phyloP scores from a whole-genome alignment of 1,140 invertebrate species.

The Phortica variegata region DNA sequence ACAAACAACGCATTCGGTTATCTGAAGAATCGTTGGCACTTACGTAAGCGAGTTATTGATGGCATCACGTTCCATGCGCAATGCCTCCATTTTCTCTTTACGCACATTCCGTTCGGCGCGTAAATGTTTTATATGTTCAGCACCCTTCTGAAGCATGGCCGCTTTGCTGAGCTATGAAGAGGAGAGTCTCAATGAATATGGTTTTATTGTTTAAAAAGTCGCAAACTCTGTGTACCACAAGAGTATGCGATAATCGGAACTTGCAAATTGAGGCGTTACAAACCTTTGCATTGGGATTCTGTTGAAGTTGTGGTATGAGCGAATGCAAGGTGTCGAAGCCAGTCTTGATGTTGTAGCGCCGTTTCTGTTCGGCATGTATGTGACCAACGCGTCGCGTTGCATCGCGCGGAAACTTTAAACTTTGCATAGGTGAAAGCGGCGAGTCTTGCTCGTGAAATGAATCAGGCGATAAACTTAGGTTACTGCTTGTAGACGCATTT shows the following conservation, averaged over 20 bases:
- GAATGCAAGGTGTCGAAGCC: constrained; percentile 93
- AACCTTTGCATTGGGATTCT: constrained; percentile 89
- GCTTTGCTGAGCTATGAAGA: constrained; percentile 94
- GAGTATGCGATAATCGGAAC: neutral
- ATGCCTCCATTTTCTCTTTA: constrained; percentile 85
- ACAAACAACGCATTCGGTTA: too few relatives aligned
- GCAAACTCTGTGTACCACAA: too few relatives aligned
- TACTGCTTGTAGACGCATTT: constrained; percentile 15
- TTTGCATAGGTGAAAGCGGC: constrained; percentile 58
- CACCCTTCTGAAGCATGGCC: constrained; percentile 94
- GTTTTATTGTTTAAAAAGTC: constrained; percentile 9
- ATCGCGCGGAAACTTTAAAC: constrained; percentile 44
- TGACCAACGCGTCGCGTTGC: constrained; percentile 76
- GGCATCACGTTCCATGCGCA: constrained; percentile 84
- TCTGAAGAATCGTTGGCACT: constrained; percentile 58
- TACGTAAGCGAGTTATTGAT: constrained; percentile 85
- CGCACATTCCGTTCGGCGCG: constrained; percentile 82
- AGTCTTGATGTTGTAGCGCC: constrained; percentile 95
- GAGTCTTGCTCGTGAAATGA: constrained; percentile 54
- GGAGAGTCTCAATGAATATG: neutral
- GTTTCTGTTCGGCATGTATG: constrained; percentile 97
- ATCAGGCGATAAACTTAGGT: constrained; percentile 45
- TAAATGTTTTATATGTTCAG: constrained; percentile 91
- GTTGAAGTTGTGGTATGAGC: constrained; percentile 88
- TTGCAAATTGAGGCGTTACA: constrained; percentile 29